Evolutionary conservation across 2,113 vertebrate species (phyloP), one percentile per base, ranked within the genome.

Genomic region (Leptosomus discolor): DNA sequence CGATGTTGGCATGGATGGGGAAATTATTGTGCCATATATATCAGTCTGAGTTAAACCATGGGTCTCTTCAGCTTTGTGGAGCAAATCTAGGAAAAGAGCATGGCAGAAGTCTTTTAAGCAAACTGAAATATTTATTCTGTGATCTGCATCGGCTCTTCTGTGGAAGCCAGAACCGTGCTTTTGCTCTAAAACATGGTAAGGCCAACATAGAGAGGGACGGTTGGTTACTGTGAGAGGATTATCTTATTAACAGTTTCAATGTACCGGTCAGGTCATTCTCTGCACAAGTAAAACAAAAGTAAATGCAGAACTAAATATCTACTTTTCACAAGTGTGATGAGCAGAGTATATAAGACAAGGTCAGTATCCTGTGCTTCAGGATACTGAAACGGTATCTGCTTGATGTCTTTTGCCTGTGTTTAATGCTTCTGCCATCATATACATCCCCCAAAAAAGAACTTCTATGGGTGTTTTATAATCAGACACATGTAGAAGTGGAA

Each of bases 1-100:
- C 0, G 0, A 13, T 3, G 26, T 2, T 79, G 78, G 5, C 41
- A 41, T 14, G 30, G 74, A 34, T 41, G 24, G 29, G 32, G 21
- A 58, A 37, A 41, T 53, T 37, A 6, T n/a, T 30, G 8, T 5
- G 12, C 34, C 7, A 4, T 3, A 21, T 8, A 5, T 34, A 32
- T 10, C 0, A 1, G 12, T 16, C 79, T 61, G 34, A 73, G 48
- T 65, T 48, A 65, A 32, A 45, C 11, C 32, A 10, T 8, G 6
- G 8, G 4, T 50, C 21, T 87, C 20, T 84, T 85, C 48, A 75
- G 27, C 39, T 37, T 45, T 43, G 14, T 29, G 54, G 12, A 81
- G 11, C 23, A 58, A 74, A 17, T 9, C 8, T 8, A 13, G 32
- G n/a, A 43, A 68, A 46, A 12, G 6, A 54, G 3, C 3, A 15